Conservation (phyloP, 1,140 invertebrate genomes). For the Zaprionus nigranus region DNA sequence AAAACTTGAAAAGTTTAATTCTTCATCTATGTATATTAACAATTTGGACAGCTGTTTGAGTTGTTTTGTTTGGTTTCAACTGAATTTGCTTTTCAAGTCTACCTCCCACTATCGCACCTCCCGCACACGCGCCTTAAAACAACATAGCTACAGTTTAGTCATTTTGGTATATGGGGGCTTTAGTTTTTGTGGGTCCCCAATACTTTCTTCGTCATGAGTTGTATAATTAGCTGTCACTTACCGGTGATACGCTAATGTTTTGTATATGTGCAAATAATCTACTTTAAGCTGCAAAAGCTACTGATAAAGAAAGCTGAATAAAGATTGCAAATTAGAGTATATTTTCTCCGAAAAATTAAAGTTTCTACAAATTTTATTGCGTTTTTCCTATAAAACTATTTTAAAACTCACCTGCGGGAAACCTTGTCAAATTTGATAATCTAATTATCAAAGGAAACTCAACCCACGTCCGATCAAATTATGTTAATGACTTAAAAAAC, state of each 20-base stretch:
- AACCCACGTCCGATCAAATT: slow-evolving; percentile 24
- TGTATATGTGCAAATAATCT: background rate
- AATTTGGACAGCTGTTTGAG: slow-evolving; percentile 64
- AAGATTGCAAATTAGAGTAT: background rate
- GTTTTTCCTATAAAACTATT: background rate
- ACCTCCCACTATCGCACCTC: slow-evolving; percentile 6
- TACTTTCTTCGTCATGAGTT: slow-evolving; percentile 52
- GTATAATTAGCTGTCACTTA: slow-evolving; percentile 51
- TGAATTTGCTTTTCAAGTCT: slow-evolving; percentile 31
- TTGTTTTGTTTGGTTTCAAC: slow-evolving; percentile 34
- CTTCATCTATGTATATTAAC: slow-evolving; percentile 39
- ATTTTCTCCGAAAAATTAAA: background rate
- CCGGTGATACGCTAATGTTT: slow-evolving; percentile 52
- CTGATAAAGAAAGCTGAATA: background rate
- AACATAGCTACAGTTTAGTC: slow-evolving; percentile 31
- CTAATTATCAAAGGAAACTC: slow-evolving; percentile 54
- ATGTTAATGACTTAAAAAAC: slow-evolving; percentile 59
- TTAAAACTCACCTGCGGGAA: background rate
- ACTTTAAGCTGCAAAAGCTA: background rate
- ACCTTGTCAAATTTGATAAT: slow-evolving; percentile 62
- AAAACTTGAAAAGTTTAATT: slow-evolving; percentile 28
- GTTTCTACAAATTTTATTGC: too few relatives aligned
- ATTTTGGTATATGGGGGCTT: slow-evolving; percentile 26
- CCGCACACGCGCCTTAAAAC: slow-evolving; percentile 40
- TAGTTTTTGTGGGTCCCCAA: slow-evolving; percentile 1